These are phyloP conservation scores for Axea sp. DNA, from an alignment of 2,888 invertebrate species.

Conservation along the genomic window DNA sequence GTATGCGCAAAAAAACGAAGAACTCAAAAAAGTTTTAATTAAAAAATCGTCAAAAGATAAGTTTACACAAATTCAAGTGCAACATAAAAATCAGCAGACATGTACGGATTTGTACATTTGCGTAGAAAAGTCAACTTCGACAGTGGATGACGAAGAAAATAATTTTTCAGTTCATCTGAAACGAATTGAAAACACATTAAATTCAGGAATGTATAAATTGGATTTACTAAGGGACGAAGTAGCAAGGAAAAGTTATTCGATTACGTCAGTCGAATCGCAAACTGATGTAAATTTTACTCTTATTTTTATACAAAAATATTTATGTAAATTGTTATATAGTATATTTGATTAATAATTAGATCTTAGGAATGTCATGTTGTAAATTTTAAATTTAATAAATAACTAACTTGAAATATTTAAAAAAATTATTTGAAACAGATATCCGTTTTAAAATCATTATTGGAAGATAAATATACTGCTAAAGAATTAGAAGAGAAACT, in stretches of 20 bases:
- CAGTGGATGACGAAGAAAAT: conserved; percentile 9
- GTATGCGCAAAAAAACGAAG: conserved; percentile 29
- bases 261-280: conserved; percentile 31
- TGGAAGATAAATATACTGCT: neutral
- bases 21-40: conserved; percentile 30
- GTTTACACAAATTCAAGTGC: conserved; percentile 2
- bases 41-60: conserved; percentile 6
- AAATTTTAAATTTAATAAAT: neutral
- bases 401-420: no score
- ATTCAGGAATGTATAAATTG: conserved; percentile 16
- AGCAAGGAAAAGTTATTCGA: conserved; percentile 36
- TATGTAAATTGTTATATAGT: no score
- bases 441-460: neutral
- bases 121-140: conserved; percentile 22
- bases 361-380: neutral
- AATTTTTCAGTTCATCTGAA: conserved; percentile 62
- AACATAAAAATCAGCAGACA: conserved; percentile 3
- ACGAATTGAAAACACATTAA: conserved; percentile 66
- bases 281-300: conserved; percentile 45
- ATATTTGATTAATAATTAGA: no score
- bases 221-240: conserved; percentile 68
- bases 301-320: conserved; percentile 3
- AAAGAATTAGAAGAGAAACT: conserved; percentile 66
- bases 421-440: no score
- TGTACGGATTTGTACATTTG: conserved; percentile 2